Percentiles rank a stretch among this genome's conserved stretches.
Evolutionary conservation across 2,797 vertebrate genomes (phyloP).

Genomic region (Limnodromus scolopaceus): DNA sequence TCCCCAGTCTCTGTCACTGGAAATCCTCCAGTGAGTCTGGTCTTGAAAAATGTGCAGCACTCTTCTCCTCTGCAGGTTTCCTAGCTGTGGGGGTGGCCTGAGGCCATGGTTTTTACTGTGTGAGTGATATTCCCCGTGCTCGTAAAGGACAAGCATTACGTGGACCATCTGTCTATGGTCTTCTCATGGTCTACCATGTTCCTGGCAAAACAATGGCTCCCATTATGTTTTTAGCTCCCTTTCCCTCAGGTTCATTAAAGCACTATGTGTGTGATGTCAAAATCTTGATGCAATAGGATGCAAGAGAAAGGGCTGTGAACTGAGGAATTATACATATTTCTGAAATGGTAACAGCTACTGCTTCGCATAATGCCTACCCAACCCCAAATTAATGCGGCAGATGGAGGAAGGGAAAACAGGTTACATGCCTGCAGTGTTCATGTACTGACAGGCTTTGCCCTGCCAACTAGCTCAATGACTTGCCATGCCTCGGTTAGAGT

Average conservation of each 20-base stretch:
- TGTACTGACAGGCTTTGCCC: conserved; percentile 43
- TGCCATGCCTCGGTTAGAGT: conserved; percentile 27
- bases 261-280: not conserved
- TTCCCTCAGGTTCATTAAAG: not conserved
- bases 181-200: not conserved
- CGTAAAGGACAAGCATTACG: conserved; percentile 13
- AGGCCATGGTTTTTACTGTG: not conserved
- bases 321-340: conserved; percentile 11
- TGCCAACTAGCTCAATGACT: conserved; percentile 56
- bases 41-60: not conserved
- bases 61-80: not conserved
- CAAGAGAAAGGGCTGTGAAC: not conserved
- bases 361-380: conserved; percentile 9
- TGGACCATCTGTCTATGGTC: conserved; percentile 26
- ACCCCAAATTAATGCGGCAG: conserved; percentile 45
- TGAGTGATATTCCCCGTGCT: not conserved
- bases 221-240: not conserved
- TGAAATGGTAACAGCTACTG: not conserved
- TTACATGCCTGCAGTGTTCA: conserved; percentile 57
- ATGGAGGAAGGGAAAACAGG: conserved; percentile 62
- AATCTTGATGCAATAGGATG: not conserved
- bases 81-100: not conserved
- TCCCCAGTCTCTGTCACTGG: not conserved
- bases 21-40: not conserved
- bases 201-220: not conserved